Conservation (phyloP, 2,113 vertebrate species). For the Spermophilus dauricus region DNA sequence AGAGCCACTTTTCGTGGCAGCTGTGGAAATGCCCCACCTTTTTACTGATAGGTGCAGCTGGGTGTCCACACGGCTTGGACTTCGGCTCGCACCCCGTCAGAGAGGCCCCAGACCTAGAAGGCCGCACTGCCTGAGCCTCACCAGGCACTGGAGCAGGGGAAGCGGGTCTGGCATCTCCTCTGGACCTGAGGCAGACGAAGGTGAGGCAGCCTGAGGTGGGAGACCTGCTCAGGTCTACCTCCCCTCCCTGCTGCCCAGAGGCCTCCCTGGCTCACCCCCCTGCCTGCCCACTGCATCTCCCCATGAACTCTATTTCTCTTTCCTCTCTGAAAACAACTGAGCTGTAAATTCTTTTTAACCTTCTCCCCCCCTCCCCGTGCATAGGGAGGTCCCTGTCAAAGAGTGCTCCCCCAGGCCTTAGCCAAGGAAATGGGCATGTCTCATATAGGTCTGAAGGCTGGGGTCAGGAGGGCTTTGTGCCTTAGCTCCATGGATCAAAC, state of each 20-base stretch:
- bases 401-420: not conserved
- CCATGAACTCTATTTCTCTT: slow-evolving; percentile 94
- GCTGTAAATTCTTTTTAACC: slow-evolving; percentile 99
- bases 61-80: not conserved
- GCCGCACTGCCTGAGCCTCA: not conserved
- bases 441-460: not conserved
- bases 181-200: not conserved
- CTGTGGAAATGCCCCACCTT: not conserved
- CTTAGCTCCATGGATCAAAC: fast-evolving
- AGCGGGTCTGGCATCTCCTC: not conserved
- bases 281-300: slow-evolving; percentile 88
- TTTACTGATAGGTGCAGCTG: not conserved
- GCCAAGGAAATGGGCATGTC: slow-evolving; percentile 62
- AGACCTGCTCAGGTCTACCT: slow-evolving; percentile 29
- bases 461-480: not conserved
- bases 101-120: not conserved
- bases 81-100: fast-evolving
- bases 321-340: slow-evolving; percentile 99
- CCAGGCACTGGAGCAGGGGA: not conserved
- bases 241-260: slow-evolving; percentile 80
- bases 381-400: fast-evolving
- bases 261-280: slow-evolving; percentile 62
- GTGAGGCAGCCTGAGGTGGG: not conserved
- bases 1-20: not conserved
- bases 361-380: slow-evolving; percentile 89